Conservation (phyloP, 2,888 invertebrate genomes). For the Apamea epomidion region DNA sequence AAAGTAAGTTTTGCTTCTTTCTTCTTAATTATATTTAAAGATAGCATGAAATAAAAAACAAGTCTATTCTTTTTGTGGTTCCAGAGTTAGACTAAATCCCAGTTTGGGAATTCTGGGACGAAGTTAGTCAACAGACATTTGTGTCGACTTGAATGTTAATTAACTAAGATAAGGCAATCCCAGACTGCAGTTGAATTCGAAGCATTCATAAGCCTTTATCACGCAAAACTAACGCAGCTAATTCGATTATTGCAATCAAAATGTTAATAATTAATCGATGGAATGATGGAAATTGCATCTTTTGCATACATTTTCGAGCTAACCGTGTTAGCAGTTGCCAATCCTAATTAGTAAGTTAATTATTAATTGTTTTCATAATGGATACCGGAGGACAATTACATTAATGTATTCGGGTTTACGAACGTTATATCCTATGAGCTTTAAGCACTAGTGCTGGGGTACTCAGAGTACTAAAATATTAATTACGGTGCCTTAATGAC, state of each 20-base stretch:
- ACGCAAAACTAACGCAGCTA: not conserved
- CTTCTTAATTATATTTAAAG: not conserved
- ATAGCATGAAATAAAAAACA: not conserved
- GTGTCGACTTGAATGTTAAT: constrained; percentile 7
- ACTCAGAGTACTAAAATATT: constrained; percentile 18
- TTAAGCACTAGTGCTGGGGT: constrained; percentile 4
- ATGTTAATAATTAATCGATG: not conserved
- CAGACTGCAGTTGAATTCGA: not conserved
- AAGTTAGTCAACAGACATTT: constrained; percentile 8
- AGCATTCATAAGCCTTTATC: not conserved
- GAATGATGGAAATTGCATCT: constrained; percentile 27
- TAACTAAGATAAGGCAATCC: constrained; percentile 7
- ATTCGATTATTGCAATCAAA: constrained; percentile 18
- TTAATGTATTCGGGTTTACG: constrained; percentile 37
- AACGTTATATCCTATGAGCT: constrained; percentile 12
- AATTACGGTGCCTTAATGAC: constrained; percentile 1
- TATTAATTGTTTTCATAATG: constrained; percentile 47
- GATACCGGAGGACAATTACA: constrained; percentile 21
- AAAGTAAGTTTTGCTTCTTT: not conserved
- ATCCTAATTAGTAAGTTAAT: constrained; percentile 49
- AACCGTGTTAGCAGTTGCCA: constrained; percentile 13
- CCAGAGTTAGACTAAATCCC: not conserved
- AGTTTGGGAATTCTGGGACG: not conserved
- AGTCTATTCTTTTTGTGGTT: not conserved
- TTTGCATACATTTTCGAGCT: constrained; percentile 31